phyloP scores from a whole-genome alignment of 2,888 invertebrate species.

The Alsophila aescularia region DNA sequence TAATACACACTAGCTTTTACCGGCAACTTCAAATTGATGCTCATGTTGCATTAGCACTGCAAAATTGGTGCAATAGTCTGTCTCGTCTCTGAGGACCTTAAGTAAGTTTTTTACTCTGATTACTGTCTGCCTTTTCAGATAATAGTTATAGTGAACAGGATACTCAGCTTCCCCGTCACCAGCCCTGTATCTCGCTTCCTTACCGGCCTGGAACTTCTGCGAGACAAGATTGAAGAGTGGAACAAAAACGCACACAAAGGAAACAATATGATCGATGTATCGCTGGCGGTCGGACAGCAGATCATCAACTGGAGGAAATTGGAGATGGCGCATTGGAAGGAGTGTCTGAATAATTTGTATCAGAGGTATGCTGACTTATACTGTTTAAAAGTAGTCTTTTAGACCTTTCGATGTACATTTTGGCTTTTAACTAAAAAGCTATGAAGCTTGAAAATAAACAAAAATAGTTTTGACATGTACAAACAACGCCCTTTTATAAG shows the following conservation, averaged over 20 bases:
- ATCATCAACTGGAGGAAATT: constrained; percentile 96
- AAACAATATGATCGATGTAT: constrained; percentile 90
- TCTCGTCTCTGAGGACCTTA: too few species aligned
- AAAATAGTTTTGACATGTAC: too few species aligned
- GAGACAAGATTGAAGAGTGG: constrained; percentile 95
- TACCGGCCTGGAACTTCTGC: constrained; percentile 94
- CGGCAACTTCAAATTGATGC: too few species aligned
- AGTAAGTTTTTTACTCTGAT: too few species aligned
- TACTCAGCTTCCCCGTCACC: constrained; percentile 89
- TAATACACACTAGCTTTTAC: too few species aligned
- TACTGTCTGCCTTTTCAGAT: constrained; percentile 76
- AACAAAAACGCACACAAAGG: constrained; percentile 94
- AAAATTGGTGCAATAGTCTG: too few species aligned
- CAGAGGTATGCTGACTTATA: constrained; percentile 72
- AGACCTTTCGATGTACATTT: too few species aligned
- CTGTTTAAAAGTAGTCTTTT: too few species aligned
- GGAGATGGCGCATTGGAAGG: constrained; percentile 95
- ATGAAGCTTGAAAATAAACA: too few species aligned
- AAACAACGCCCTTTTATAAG: too few species aligned
- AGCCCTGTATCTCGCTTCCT: constrained; percentile 95
- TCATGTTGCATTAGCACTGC: too few species aligned
- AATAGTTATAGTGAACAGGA: constrained; percentile 86
- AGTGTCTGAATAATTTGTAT: constrained; percentile 88
- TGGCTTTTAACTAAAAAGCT: too few species aligned
- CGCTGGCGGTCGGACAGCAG: constrained; percentile 90